Conservation (phyloP, 2,888 invertebrate species). For the Macrophya alboannulata region DNA sequence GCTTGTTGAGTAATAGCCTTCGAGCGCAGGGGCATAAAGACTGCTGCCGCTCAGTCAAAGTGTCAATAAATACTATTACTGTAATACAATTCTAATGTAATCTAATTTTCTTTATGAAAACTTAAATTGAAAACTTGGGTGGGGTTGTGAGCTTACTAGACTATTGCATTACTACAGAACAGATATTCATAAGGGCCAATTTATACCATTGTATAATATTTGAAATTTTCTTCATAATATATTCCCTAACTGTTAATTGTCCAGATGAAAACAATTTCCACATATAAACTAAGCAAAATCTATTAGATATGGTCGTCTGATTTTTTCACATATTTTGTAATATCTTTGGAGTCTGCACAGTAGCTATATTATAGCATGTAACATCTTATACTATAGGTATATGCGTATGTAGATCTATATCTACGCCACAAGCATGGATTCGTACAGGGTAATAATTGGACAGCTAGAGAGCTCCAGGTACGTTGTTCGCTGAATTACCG, state of each 20-base stretch:
- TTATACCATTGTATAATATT: slow-evolving; percentile 20
- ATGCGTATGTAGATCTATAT: slow-evolving; percentile 19
- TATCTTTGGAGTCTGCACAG: slow-evolving; percentile 17
- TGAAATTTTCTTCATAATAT: neutral
- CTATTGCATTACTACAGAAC: slow-evolving; percentile 2
- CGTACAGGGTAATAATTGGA: neutral
- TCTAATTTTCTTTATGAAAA: neutral
- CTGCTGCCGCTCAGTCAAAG: slow-evolving; percentile 20
- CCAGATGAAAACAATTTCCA: slow-evolving; percentile 10
- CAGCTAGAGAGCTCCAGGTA: slow-evolving; percentile 38
- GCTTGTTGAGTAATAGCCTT: neutral
- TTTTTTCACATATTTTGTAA: neutral
- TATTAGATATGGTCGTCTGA: slow-evolving; percentile 11
- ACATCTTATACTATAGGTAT: slow-evolving; percentile 22
- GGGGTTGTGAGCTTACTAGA: neutral
- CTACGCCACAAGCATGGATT: neutral
- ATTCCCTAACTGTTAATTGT: neutral
- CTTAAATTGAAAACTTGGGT: slow-evolving; percentile 15
- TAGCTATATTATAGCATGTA: slow-evolving; percentile 32
- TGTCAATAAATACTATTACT: slow-evolving; percentile 22
- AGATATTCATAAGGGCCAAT: slow-evolving; percentile 1
- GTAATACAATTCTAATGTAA: slow-evolving; percentile 2
- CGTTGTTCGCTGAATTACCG: slow-evolving; percentile 25
- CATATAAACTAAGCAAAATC: slow-evolving; percentile 14
- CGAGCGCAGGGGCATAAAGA: neutral